Base-by-base conservation (phyloP, 2,888 invertebrate species). In the Capitulum mitella region DNA sequence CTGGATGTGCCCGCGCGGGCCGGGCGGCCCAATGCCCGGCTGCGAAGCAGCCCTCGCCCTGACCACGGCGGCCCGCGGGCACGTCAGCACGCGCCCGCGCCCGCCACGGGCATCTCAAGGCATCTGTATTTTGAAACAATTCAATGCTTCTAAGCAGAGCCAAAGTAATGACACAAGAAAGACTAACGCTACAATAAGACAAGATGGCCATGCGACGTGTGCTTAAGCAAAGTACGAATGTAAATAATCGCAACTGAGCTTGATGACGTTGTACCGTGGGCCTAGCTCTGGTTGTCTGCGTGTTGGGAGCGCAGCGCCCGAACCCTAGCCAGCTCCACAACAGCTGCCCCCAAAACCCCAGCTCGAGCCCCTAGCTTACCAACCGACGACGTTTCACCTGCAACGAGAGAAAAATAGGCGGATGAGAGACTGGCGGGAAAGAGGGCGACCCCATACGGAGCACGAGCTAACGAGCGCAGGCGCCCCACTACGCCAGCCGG, bases 151-250 rank as follows among this genome's bases (percentile, higher is more conserved):
- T 70, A 70, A 22, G 70, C 70, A 32, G 70, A 70, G 70, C 70
- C 70, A 70, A 70, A 70, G 70, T 34, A 70, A 70, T 70, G 34
- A 34, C 22, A 70, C 70, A 37, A 32, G n/a, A n/a, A 37, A 70
- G 10, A 37, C 70, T 70, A 70, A 70, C 37, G 70, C 70, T 70
- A 70, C 70, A 37, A 70, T 70, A 70, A 37, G 70, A 70, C 70
- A 70, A 70, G 34, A 70, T 70, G 70, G 70, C 70, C 70, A 70
- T 70, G 70, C 70, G 70, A 70, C 70, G 70, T 70, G 70, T 37
- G 70, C 70, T 70, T 70, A 70, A 70, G 70, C 70, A 10, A 37
- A 70, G 37, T 37, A 70, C 70, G 34, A 70, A 70, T 70, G 19
- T 26, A 70, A 70, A 70, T 70, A 37, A 70, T 37, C 70, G 70